Conservation (phyloP, 2,113 vertebrate species). For the Embiotoca jacksoni region DNA sequence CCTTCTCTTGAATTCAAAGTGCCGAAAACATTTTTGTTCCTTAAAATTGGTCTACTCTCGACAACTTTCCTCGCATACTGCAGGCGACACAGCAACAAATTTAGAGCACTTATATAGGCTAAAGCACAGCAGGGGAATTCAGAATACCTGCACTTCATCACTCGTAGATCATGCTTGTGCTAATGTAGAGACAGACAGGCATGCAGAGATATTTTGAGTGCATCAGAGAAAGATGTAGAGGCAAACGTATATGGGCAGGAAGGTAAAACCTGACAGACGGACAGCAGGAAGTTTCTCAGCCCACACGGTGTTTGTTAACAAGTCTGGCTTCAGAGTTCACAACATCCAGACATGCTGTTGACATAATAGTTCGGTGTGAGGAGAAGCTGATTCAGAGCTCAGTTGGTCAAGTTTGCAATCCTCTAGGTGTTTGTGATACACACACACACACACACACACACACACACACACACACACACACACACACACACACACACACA, state of each 20-base stretch:
- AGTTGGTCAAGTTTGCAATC: slow-evolving; percentile 15
- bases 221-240: not conserved
- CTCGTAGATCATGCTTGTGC: slow-evolving; percentile 30
- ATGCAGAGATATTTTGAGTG: slow-evolving; percentile 1
- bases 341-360: slow-evolving; percentile 30
- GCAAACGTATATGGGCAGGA: not conserved
- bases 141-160: slow-evolving; percentile 40
- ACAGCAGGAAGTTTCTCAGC: not conserved
- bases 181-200: slow-evolving; percentile 12
- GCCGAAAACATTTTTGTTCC: slow-evolving; percentile 7
- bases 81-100: slow-evolving; percentile 1
- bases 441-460: not conserved
- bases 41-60: not conserved
- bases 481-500: not conserved
- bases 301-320: slow-evolving; percentile 36
- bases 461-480: too few species aligned
- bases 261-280: not conserved
- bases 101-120: slow-evolving; percentile 50
- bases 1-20: slow-evolving; percentile 1
- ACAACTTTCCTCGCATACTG: slow-evolving; percentile 5
- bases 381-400: slow-evolving; percentile 12
- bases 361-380: slow-evolving; percentile 11
- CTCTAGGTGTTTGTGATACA: not conserved
- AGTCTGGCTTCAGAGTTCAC: not conserved
- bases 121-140: slow-evolving; percentile 40